Evolutionary conservation across 2,888 invertebrate species (phyloP).

Genomic region (Oxytorus armatus): DNA sequence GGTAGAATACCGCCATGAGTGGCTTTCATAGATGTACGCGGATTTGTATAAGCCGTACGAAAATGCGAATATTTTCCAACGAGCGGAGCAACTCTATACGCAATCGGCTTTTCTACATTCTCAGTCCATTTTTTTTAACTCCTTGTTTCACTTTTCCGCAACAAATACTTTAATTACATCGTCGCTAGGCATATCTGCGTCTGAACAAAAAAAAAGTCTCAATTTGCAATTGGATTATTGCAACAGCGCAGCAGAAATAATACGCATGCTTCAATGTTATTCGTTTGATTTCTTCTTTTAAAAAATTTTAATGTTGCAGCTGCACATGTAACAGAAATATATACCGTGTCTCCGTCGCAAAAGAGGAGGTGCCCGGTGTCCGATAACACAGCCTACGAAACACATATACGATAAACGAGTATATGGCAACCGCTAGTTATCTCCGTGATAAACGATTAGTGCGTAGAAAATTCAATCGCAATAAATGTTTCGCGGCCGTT

Average conservation of each 20-base stretch:
- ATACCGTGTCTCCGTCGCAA: slow-evolving; percentile 43
- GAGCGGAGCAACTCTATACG: slow-evolving; percentile 35
- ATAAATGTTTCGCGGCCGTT: slow-evolving; percentile 60
- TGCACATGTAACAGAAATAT: slow-evolving; percentile 27
- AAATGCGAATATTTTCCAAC: slow-evolving; percentile 63
- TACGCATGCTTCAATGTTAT: slow-evolving; percentile 1
- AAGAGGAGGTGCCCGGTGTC: slow-evolving; percentile 61
- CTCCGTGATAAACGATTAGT: slow-evolving; percentile 64
- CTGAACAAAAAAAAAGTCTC: slow-evolving; percentile 35
- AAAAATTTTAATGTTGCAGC: slow-evolving; percentile 14
- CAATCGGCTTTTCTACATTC: slow-evolving; percentile 48
- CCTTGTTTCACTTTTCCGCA: slow-evolving; percentile 12
- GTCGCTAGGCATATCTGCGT: neutral
- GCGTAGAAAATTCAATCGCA: slow-evolving; percentile 69
- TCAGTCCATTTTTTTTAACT: slow-evolving; percentile 12
- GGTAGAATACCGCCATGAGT: slow-evolving; percentile 73
- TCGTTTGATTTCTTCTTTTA: slow-evolving; percentile 30
- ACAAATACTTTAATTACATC: slow-evolving; percentile 15
- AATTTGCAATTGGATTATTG: slow-evolving; percentile 28
- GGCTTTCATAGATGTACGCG: slow-evolving; percentile 83
- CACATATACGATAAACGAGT: slow-evolving; percentile 24
- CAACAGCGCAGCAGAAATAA: neutral
- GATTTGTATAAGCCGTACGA: slow-evolving; percentile 79
- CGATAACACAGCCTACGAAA: slow-evolving; percentile 62
- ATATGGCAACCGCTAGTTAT: slow-evolving; percentile 68